Evolutionary conservation across 2,113 vertebrate genomes (phyloP), one percentile per base, ranked within the genome.

Genomic region (Mirza zaza): DNA sequence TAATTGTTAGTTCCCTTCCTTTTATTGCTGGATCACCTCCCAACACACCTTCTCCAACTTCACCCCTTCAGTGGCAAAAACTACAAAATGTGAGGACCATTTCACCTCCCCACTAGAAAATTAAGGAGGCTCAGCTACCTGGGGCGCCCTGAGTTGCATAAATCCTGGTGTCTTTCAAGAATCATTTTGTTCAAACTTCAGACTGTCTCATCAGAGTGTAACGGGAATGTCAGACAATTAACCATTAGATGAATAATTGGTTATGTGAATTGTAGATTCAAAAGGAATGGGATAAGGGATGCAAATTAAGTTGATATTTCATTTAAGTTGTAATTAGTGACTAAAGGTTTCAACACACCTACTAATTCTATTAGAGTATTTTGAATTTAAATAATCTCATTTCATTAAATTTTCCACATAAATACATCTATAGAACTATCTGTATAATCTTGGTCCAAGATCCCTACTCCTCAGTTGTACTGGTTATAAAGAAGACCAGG

Each of bases 251-350:
- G 23, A 94, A 83, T 86, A 89, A 95, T 82, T 77, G 80, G 25
- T 34, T 87, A 89, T 70, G 27, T 81, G 91, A 94, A 94, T 59
- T 86, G 3, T 68, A 86, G 83, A 93, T 61, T 67, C 8, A 65
- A 93, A 95, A 88, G 27, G 68, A 91, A 94, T 27, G 48, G 13
- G 20, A 34, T 59, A 63, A 63, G 18, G 48, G 39, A 76, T 93
- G 36, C 3, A 21, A 95, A 95, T 95, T 88, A 89, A 65, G 68
- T 65, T 94, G 42, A 50, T 95, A 87, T 82, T 87, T 95, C 27
- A 79, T 95, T 96, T 96, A 95, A 89, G 21, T 87, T 96, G 42
- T 67, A 95, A 92, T 92, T 87, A 94, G 55, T 94, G 48, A 95
- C 55, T 80, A 61, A 92, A 87, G 1, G 6, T 96, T 95, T 91